These are phyloP conservation scores for Atractosteus spatula DNA, from an alignment of 2,113 vertebrate genomes.

Conservation along the genomic window DNA sequence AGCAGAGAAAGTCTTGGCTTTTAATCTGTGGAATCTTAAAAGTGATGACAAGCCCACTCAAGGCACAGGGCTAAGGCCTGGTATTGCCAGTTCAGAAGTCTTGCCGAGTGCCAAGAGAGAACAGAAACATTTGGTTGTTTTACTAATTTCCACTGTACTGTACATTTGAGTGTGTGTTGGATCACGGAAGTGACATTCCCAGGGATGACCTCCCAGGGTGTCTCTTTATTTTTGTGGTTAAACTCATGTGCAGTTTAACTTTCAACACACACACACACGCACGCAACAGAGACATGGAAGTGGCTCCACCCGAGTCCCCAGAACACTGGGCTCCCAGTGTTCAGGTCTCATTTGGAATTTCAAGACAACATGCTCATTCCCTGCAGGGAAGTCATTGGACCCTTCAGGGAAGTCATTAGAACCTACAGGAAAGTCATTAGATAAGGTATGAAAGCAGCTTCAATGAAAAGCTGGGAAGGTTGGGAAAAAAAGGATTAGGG, in stretches of 20 bases:
- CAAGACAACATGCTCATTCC: too few species aligned
- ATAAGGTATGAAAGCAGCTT: background rate
- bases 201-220: background rate
- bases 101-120: background rate
- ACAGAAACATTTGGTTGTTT: slow-evolving; percentile 4
- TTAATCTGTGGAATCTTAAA: slow-evolving; percentile 4
- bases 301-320: too few species aligned
- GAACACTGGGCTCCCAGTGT: too few species aligned
- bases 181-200: background rate
- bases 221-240: slow-evolving; percentile 7
- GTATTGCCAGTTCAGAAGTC: background rate
- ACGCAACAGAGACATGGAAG: slow-evolving; percentile 1
- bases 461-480: background rate
- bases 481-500: background rate
- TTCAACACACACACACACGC: slow-evolving; percentile 8
- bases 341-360: too few species aligned
- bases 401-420: too few species aligned
- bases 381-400: too few species aligned
- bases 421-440: too few species aligned
- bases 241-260: slow-evolving; percentile 12
- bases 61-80: too few species aligned
- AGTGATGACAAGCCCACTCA: background rate
- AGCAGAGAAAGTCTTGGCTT: background rate
- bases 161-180: slow-evolving; percentile 4
- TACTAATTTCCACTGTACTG: slow-evolving; percentile 5